Percentiles rank a stretch among this genome's conserved stretches.
Evolutionary conservation across 2,113 vertebrate genomes (phyloP).

Genomic region (Anolis carolinensis): DNA sequence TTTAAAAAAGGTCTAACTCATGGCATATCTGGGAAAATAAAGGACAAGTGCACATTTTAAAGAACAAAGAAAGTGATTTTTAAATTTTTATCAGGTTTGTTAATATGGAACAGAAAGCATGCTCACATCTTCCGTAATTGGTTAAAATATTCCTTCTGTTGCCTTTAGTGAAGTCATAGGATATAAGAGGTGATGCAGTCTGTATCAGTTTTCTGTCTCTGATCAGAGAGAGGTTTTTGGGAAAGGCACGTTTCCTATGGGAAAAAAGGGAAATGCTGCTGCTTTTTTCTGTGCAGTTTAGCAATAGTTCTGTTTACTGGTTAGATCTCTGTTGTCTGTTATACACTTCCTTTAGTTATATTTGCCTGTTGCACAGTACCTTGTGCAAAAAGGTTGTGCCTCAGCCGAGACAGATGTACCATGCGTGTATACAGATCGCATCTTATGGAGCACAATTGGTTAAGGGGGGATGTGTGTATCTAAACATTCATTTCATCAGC

Average conservation of each 20-base stretch:
- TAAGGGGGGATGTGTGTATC: not conserved
- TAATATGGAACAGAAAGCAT: not conserved
- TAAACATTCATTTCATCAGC: conserved; percentile 6
- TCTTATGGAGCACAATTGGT: not conserved
- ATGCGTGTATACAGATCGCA: not conserved
- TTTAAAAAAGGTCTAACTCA: not conserved
- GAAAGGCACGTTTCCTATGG: not conserved
- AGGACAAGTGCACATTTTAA: not conserved
- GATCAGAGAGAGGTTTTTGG: not conserved
- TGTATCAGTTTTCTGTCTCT: not conserved
- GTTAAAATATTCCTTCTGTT: not conserved
- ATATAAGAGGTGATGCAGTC: not conserved
- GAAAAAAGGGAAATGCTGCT: not conserved
- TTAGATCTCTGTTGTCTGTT: not conserved
- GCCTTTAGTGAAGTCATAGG: not conserved
- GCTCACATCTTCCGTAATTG: not conserved
- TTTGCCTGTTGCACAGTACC: not conserved
- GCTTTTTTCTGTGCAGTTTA: not conserved
- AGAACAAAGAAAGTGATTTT: not conserved
- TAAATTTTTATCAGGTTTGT: not conserved
- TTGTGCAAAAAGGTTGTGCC: not conserved
- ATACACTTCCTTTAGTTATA: conserved; percentile 22
- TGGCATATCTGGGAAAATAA: not conserved
- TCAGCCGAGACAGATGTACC: conserved; percentile 12
- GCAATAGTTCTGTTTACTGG: conserved; percentile 1